Evolutionary conservation across 2,888 invertebrate species (phyloP), one percentile per base, ranked within the genome.

Genomic region (Drosophila picticornis): DNA sequence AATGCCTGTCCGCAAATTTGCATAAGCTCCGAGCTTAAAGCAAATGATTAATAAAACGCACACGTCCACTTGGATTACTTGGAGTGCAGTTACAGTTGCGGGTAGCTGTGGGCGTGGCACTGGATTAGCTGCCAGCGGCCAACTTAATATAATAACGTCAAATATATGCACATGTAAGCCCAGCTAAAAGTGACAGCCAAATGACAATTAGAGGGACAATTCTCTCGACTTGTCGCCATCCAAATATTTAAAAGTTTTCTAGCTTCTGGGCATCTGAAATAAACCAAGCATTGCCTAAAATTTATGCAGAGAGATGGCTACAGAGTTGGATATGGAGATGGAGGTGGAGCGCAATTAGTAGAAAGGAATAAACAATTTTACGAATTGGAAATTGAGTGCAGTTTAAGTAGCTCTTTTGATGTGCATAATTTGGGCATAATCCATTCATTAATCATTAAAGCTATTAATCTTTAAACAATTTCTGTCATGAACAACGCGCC

Each of bases 161-260:
- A 73, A 69, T 87, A 70, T 81, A 72, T 77, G 84, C 76, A 77
- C 85, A 90, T 87, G 90, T 88, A 88, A 90, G 79, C 90, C 77
- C 85, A 69, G 69, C 74, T 79, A 86, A 90, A 89, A 84, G 88
- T 84, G 87, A 84, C 90, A 84, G 77, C 73, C 73, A 83, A 87
- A 75, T 80, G 90, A 85, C 75, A 90, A 86, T 87, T 83, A 89
- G 85, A 65, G 48, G 73, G 78, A 72, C 77, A 80, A 56, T 72
- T 76, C 70, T 31, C 25, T 77, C 27, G 75, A 72, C 65, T 77
- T 60, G 72, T 58, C 36, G 73, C 60, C 75, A 66, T 56, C 29
- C 78, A 71, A 71, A 55, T 66, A 72, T 83, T 83, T 79, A 62
- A 67, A 84, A 82, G 48, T 65, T 68, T 53, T 46, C 16, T 58